Base-by-base conservation (phyloP, 2,888 invertebrate species). In the Ophion costatus region DNA sequence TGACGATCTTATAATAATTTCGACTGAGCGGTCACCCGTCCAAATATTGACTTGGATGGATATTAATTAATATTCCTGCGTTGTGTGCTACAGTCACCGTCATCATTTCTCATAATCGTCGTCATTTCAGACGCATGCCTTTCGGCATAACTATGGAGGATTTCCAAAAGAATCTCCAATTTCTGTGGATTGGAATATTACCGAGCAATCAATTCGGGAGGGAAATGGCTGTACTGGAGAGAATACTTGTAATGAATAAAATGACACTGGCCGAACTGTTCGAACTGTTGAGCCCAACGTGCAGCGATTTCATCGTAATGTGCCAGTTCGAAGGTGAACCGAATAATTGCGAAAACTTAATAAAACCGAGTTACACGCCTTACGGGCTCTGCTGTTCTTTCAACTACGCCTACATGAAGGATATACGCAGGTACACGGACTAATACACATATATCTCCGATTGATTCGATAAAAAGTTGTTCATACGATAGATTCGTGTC, bases 371-470 rank as follows among this genome's bases (percentile, higher is more conserved):
- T 17, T 57, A 88, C 11, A 89, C 91, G 2, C 81, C 87, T 24
- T 87, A 88, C 66, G 90, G 90, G 2, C 75, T 88, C 64, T 91
- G 90, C 75, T 91, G 91, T 64, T 87, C 90, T 5, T 89, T 92
- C 71, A 90, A 91, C 77, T 88, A 89, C 66, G 87, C 79, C 22
- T 74, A 80, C 57, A 29, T 80, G 9, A 29, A 76, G 9, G 22
- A 56, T 0, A 56, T 71, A 66, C 78, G 45, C 75, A 84, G 84
- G 85, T 87, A 87, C 17, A 29, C 24, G 14, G 2, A 56, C 2
- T 11, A 51, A 42, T 17, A 63, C 1, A 29, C 22, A 17, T 64
- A 9, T 61, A n/a, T 10, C 61, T 10, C n/a, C 61, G 6, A 56
- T 17, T 56, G n/a, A 56, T 56, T 56, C 56, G n/a, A 9, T 38